Percentiles rank a stretch among this genome's conserved stretches.
These are phyloP conservation scores for Hydrolagus affinis DNA, from an alignment of 2,113 vertebrate species.

Conservation along the genomic window DNA sequence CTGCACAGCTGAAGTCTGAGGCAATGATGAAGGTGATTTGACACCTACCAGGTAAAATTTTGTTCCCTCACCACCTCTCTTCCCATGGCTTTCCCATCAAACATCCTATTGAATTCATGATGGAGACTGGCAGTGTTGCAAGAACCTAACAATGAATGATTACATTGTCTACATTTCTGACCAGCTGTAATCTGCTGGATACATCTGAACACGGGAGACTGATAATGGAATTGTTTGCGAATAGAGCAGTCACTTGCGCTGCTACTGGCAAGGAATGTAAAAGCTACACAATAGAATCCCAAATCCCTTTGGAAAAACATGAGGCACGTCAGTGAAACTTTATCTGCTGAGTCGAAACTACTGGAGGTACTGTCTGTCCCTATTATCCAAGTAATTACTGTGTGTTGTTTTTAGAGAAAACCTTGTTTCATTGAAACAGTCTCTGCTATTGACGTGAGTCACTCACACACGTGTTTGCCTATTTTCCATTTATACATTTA, in stretches of 20 bases:
- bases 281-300: background rate
- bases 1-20: background rate
- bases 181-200: background rate
- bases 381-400: background rate
- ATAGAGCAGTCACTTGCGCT: too few relatives aligned
- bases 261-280: background rate
- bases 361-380: background rate
- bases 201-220: background rate
- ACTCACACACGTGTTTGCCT: too few relatives aligned
- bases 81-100: background rate
- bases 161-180: background rate
- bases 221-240: background rate
- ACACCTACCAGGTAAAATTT: background rate
- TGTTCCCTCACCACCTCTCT: background rate
- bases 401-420: background rate
- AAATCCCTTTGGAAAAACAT: background rate
- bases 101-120: background rate
- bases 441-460: too few relatives aligned
- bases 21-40: background rate
- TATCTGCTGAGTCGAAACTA: constrained; percentile 19
- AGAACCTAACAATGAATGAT: background rate
- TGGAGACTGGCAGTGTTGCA: background rate
- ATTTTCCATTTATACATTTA: background rate
- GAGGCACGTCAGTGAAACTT: constrained; percentile 3
- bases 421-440: background rate